Base-by-base conservation (phyloP, 2,888 invertebrate genomes). In the Xestia xanthographa region DNA sequence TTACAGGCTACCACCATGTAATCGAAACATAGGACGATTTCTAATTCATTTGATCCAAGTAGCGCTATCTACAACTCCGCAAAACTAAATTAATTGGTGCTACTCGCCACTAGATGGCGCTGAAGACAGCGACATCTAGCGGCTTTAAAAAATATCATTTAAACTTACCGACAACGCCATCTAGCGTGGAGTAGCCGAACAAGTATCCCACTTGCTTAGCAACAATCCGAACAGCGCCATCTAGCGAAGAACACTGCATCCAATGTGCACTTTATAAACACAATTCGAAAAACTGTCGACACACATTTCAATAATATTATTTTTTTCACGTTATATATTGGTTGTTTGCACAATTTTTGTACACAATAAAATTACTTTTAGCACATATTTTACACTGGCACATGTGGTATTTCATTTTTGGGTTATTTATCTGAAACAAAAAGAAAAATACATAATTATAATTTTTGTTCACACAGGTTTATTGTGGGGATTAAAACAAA, bases 231-330 rank as follows among this genome's bases (percentile, higher is more conserved):
- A 91, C 92, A 94, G 90, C 94, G 95, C 94, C 94, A 95, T 95
- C 95, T 95, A 91, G 91, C 83, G 89, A 90, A 89, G 86, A 94
- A 91, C 96, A 96, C 96, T 96, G 96, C 96, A 96, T 96, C 96
- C 96, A 95, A 94, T 92, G 90, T 90, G 90, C 94, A 95, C 94
- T 91, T 90, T 88, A 41, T 86, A 90, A 90, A 90, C 92, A 94
- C 86, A 86, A 81, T 78, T 90, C 83, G 58, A 76, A 87, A 87
- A 87, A 87, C 85, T 87, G 88, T 89, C 83, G 81, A 87, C 88
- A 89, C 89, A 84, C 70, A 63, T 80, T 84, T 65, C 26, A 53
- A 48, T 53, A 58, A 77, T 82, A 81, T 82, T 71, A 83, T 81
- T 72, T 84, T 86, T 89, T 86, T 89, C 93, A 94, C 92, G 91